phyloP scores from a whole-genome alignment of 2,113 vertebrate genomes.

The Podiceps cristatus region DNA sequence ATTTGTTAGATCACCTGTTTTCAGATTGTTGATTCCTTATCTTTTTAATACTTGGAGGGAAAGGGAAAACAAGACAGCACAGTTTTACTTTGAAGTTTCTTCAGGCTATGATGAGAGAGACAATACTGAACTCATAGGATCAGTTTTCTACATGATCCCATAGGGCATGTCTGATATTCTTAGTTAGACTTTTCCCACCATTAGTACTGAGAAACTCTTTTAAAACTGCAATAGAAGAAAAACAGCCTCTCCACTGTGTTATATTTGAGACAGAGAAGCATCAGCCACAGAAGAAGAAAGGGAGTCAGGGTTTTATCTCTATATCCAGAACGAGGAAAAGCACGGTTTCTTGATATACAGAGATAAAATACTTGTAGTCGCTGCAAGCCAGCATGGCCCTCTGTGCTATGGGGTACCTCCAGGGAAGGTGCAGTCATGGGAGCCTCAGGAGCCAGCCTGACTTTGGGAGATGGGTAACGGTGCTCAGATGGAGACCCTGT shows the following conservation, averaged over 20 bases:
- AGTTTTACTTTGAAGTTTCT: neutral
- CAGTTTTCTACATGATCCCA: neutral
- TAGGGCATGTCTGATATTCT: neutral
- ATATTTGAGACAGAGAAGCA: neutral
- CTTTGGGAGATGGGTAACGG: neutral
- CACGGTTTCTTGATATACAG: neutral
- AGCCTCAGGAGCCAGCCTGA: neutral
- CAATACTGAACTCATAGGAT: neutral
- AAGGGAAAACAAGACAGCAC: neutral
- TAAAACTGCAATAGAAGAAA: neutral
- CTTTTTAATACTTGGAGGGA: neutral
- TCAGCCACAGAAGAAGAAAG: neutral
- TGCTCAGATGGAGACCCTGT: neutral
- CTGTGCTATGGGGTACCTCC: neutral
- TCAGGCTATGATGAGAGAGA: neutral
- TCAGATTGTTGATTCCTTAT: neutral
- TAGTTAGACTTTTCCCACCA: neutral
- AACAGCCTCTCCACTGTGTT: neutral
- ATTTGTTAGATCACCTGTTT: neutral
- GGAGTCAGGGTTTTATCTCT: neutral
- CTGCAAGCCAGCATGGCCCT: neutral
- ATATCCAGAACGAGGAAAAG: neutral
- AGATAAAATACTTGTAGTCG: neutral
- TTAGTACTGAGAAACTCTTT: neutral
- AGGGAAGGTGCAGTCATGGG: neutral